Evolutionary conservation across 2,888 invertebrate genomes (phyloP).

Genomic region (Hypolimnas misippus): DNA sequence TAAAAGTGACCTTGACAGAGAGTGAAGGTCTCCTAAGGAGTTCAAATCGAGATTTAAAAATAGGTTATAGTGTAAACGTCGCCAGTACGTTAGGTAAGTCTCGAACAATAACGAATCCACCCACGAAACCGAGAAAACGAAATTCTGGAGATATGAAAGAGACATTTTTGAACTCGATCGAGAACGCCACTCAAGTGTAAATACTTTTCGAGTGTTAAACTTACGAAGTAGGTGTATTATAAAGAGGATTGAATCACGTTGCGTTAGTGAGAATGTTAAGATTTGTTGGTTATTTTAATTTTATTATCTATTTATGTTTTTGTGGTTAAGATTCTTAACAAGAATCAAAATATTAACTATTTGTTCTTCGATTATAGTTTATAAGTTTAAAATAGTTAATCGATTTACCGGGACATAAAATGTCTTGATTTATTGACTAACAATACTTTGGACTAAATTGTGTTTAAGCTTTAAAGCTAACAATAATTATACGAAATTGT

Average conservation of each 20-base stretch:
- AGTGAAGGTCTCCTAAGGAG: constrained; percentile 63
- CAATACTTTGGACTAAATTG: too few species aligned
- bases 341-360: too few species aligned
- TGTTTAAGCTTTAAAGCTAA: too few species aligned
- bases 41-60: constrained; percentile 57
- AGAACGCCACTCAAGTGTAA: constrained; percentile 94
- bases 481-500: too few species aligned
- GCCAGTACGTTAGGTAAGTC: constrained; percentile 65
- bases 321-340: too few species aligned
- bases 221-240: background rate
- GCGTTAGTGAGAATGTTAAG: background rate
- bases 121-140: constrained; percentile 91
- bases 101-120: constrained; percentile 89
- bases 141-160: constrained; percentile 86
- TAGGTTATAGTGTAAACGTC: constrained; percentile 65
- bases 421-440: too few species aligned
- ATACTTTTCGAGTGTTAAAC: constrained; percentile 3
- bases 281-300: background rate
- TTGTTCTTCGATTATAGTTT: too few species aligned
- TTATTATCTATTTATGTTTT: too few species aligned
- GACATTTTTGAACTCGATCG: constrained; percentile 91
- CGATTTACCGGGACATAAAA: too few species aligned
- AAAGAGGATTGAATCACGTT: background rate
- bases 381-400: too few species aligned
- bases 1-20: constrained; percentile 69